Base-by-base conservation (phyloP, 2,888 invertebrate species). In the Dryadula phaetusa region DNA sequence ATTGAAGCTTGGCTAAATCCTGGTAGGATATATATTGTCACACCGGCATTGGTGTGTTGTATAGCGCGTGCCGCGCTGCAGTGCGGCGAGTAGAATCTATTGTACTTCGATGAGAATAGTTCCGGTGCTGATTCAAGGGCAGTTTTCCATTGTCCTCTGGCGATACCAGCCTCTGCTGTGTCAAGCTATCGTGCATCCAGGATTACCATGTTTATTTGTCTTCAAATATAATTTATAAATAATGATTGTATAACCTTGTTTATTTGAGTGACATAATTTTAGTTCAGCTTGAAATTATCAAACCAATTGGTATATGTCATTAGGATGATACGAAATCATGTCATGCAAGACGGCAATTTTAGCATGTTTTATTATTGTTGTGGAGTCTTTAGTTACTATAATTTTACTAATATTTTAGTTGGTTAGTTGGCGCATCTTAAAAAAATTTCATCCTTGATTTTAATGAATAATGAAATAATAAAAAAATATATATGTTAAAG, bases 71-170 rank as follows among this genome's bases (percentile, higher is more conserved):
- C 81, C 79, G 73, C 74, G 74, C 78, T 79, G 79, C 83, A 81
- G 82, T 86, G 84, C 85, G 86, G 82, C 84, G 85, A 85, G 87
- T 86, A 84, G 85, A 84, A 85, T 79, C 85, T 76, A 89, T 90
- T 90, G 88, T 90, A 84, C 77, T 66, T 75, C 84, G 78, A 82
- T 81, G 87, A 88, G 88, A 90, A 88, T 86, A 82, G 86, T 84
- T 87, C 86, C 87, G 86, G 86, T 85, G 86, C 77, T 89, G 86
- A 90, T 90, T 90, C 91, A 90, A 90, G 91, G 91, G 85, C 89
- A 80, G 74, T 66, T 72, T 73, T 73, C 85, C 78, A 88, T 90
- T 91, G 89, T 89, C 70, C 70, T 49, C 60, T 7, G 54, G 54
- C 62, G 66, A 67, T 64, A 54, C 78, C 75, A 78, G 76, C 71